These are phyloP conservation scores for Gallinago jamesoni DNA, from an alignment of 2,113 vertebrate genomes.

Conservation along the genomic window DNA sequence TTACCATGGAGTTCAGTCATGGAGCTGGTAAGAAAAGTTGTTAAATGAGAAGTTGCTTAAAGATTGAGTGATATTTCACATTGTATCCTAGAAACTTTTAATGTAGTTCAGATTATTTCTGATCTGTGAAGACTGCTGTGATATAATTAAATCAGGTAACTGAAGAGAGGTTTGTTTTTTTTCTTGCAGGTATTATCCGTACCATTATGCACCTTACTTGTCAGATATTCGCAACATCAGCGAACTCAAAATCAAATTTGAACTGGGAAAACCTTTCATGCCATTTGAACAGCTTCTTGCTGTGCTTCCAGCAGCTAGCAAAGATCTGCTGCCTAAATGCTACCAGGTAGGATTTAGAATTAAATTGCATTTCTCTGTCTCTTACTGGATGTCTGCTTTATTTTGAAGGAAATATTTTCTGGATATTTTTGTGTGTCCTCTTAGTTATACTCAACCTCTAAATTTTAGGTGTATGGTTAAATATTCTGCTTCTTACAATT, in stretches of 20 bases:
- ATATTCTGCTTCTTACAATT: not conserved
- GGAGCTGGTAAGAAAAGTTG: conserved; percentile 89
- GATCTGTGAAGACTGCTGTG: not conserved
- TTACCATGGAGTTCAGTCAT: conserved; percentile 97
- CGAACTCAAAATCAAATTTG: conserved; percentile 85
- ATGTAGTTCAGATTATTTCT: not conserved
- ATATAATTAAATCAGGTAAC: not conserved
- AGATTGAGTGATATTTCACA: not conserved
- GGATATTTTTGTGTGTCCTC: not conserved
- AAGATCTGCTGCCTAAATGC: conserved; percentile 86
- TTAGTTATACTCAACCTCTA: not conserved
- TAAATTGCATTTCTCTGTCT: not conserved
- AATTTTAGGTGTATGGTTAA: not conserved
- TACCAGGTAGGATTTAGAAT: conserved; percentile 84
- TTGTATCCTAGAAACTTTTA: not conserved
- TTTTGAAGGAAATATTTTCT: not conserved
- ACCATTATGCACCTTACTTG: conserved; percentile 96
- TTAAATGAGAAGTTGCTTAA: not conserved
- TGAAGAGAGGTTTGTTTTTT: not conserved
- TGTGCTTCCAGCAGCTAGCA: conserved; percentile 95
- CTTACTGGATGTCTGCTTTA: not conserved
- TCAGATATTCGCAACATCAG: conserved; percentile 91
- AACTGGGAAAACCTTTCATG: conserved; percentile 92
- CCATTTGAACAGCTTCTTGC: conserved; percentile 96
- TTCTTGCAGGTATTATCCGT: conserved; percentile 89